Evolutionary conservation across 2,888 invertebrate species (phyloP), one percentile per base, ranked within the genome.

Genomic region (Erannis defoliaria): DNA sequence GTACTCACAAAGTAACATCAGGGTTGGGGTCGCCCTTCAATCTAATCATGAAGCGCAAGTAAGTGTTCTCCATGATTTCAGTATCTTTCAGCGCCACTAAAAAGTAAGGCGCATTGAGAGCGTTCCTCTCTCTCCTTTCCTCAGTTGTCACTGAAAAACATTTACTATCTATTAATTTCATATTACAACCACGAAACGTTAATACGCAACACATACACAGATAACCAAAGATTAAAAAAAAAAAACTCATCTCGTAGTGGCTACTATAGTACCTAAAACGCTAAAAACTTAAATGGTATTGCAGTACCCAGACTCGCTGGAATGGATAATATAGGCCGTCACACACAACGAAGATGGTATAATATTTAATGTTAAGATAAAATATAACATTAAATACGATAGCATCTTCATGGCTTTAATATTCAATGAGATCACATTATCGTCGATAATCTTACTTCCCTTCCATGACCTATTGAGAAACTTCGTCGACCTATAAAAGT

Each of bases 1-100:
- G 35, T 50, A 61, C 97, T 95, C 93, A 98, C 99, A 99, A 99
- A 86, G 95, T 96, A 46, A 99, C 95, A 67, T 96, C 96, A 0
- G 99, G 99, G 80, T 96, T 96, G 0, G 98, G 98, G 74, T 97
- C 96, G 9, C 98, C 98, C 73, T 96, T 96, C 54, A 98, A 96
- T 87, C 97, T 97, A 62, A 98, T 95, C 96, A 98, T 96, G 83
- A 98, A 98, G 31, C 98, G 94, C 57, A 98, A 94, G 78, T 96
- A 97, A 0, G 98, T 98, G 76, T 97, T 96, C 83, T 97, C 96
- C 75, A 98, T 88, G 26, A 98, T 95, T 84, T 98, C 97, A 0
- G 98, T 97, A 80, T 98, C 97, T 80, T 96, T 97, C 63, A 99
- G 90, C 19, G 96, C 96, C 43, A 98, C 97, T 55, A 97, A 80